Base-by-base conservation (phyloP, 1,140 invertebrate species). In the Leptopilina boulardi region DNA sequence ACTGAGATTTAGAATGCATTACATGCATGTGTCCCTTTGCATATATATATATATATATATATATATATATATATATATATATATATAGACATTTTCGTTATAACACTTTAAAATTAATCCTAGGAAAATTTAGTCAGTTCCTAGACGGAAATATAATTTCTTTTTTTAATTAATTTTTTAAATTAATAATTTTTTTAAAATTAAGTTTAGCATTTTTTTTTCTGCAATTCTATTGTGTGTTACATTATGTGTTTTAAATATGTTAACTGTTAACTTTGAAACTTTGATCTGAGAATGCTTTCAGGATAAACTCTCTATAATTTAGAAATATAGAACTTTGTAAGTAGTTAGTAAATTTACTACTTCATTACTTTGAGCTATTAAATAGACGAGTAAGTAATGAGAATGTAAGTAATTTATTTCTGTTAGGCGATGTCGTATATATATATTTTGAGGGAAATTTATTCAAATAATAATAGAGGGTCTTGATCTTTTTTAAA, bases 1-100 rank as follows among this genome's bases (percentile, higher is more conserved):
- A 79, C 73, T 74, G 76, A 76, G 59, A 81, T 79, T 78, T 71
- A 66, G 77, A 83, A 80, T 80, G 59, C 74, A 77, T 78, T 78
- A 80, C 59, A 75, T 78, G 75, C 77, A 75, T 77, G 75, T 71
- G 66, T 42, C 66, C 19, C 54, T 56, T 10, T 8, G 9, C 9
- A n/a, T 54, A 21, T 38, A 38, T 9, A 38, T 38, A 38, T 3
- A 38, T 4, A 38, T 38, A 4, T 38, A 2, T 8, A 8, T 54
- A 54, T 54, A 18, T 8, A 8, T 19, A 19, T 15, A n/a, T n/a
- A n/a, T n/a, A n/a, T n/a, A n/a, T n/a, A n/a, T n/a, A n/a, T n/a
- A n/a, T n/a, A n/a, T n/a, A n/a, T n/a, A n/a, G 18, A 51, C 47
- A 54, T 8, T 54, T 19, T 19, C n/a, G 15, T 18, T 9, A 18